Conservation (phyloP, 2,797 vertebrate species). For the Cossypha caffra region DNA sequence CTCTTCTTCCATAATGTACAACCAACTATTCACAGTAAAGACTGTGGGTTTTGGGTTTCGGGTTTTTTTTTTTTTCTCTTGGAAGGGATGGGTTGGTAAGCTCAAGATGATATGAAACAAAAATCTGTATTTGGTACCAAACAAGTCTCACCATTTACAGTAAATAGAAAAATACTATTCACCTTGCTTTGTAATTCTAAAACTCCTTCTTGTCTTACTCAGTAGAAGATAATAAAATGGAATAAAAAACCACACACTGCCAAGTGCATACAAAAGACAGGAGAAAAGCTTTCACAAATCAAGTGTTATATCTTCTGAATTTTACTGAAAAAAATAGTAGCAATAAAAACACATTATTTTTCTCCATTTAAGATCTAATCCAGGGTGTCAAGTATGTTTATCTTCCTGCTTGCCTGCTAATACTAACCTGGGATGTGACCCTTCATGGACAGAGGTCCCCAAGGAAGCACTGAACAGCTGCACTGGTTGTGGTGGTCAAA, state of each 20-base stretch:
- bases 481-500: background rate
- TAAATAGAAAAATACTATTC: background rate
- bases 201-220: background rate
- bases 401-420: background rate
- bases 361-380: background rate
- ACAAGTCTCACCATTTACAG: background rate
- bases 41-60: background rate
- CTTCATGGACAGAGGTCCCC: background rate
- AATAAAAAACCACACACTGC: fast-evolving
- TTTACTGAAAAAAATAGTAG: background rate
- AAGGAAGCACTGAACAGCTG: background rate
- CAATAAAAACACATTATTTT: background rate
- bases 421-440: background rate
- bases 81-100: background rate
- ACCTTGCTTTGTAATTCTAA: background rate
- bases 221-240: background rate
- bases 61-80: background rate
- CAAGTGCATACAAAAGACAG: background rate
- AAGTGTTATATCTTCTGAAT: background rate
- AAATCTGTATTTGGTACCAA: background rate
- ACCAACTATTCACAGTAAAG: background rate
- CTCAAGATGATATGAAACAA: background rate
- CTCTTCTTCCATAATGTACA: background rate
- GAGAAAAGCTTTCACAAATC: background rate
- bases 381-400: background rate